Conservation (phyloP, 2,797 vertebrate species). For the Gymnodraco acuticeps region DNA sequence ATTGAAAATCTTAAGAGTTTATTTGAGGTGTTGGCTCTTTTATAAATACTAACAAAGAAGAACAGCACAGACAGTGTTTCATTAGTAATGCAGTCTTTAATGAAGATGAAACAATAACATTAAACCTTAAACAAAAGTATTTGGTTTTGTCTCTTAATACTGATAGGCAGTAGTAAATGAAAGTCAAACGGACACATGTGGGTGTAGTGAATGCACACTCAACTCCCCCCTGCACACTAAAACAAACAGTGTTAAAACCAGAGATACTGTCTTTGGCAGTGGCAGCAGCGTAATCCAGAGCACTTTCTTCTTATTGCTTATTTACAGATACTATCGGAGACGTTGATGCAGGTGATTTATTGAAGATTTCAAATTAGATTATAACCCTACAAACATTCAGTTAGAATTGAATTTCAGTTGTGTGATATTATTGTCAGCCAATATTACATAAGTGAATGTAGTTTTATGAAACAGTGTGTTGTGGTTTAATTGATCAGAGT, state of each 20-base stretch:
- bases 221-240: conserved; percentile 4
- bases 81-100: not conserved
- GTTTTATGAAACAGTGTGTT: not conserved
- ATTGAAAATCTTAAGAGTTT: not conserved
- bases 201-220: not conserved
- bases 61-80: not conserved
- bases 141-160: not conserved
- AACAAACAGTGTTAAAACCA: conserved; percentile 1
- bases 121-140: not conserved
- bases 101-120: not conserved
- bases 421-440: not conserved
- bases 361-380: not conserved
- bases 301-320: conserved; percentile 1
- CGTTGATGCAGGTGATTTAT: not conserved
- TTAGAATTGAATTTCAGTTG: not conserved
- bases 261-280: not conserved
- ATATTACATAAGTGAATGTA: not conserved
- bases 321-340: conserved; percentile 3
- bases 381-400: not conserved
- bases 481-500: not conserved
- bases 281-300: not conserved
- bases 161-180: not conserved
- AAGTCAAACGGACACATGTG: conserved; percentile 5
- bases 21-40: conserved; percentile 3
- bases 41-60: not conserved